Evolutionary conservation across 2,797 vertebrate species (phyloP), one percentile per base, ranked within the genome.

Genomic region (Gambelia wislizenii): DNA sequence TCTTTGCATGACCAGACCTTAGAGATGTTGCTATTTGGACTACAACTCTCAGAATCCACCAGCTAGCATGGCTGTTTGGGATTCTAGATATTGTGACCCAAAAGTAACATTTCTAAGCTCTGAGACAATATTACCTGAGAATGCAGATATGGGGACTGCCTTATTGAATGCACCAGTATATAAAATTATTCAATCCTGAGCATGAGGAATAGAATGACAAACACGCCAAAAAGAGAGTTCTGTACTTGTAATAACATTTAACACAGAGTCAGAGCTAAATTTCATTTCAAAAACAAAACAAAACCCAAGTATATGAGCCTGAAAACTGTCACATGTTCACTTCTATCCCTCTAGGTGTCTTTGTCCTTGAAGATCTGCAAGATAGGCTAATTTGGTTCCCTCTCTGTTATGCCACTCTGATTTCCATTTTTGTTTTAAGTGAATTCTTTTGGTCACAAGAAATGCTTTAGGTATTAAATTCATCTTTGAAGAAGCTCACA

Each of bases 261-360:
- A 25, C 54, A 79, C 33, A n/a, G 10, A 39, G 22, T 76, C 7
- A 44, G 74, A 76, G 20, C 39, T 20, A 76, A 76, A 76, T 44
- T 78, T n/a, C 47, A 20, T 6, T 47, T 44, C 42, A n/a, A n/a
- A 13, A 70, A n/a, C 7, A 75, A 75, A 75, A 75, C 9, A 25
- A 42, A 22, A 1, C 16, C 18, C 36, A 75, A 87, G 36, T 79
- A 84, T 1, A 3, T 30, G 79, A 87, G n/a, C 67, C 79, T 83
- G 33, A 30, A 74, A 90, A 82, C 78, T 12, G 20, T 75, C 74
- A 74, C 77, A 9, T 0, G 0, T n/a, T 47, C 44, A 84, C 36
- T 70, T 81, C 30, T 33, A 92, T 16, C 42, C 74, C 70, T 27
- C 74, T 85, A 52, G 80, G 85, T 67, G 3, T 10, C 36, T 75